A percentile compares a stretch with the other conserved stretches of the same genome.
phyloP scores from a whole-genome alignment of 2,888 invertebrate genomes.

The Amiota minor region DNA sequence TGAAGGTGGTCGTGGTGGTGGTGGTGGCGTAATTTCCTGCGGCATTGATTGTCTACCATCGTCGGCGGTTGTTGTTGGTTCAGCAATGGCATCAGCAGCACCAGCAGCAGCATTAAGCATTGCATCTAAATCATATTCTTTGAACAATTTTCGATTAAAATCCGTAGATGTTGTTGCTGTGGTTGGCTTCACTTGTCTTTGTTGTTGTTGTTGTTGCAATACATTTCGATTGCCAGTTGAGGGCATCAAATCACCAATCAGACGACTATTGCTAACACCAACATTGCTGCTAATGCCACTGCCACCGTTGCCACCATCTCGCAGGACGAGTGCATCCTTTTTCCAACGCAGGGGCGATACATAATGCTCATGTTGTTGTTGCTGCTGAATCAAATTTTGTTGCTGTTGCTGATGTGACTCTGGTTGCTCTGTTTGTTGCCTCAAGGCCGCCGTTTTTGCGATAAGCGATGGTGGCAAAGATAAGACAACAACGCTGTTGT shows the following conservation, averaged over 20 bases:
- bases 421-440: constrained; percentile 45
- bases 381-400: constrained; percentile 37
- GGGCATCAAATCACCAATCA: constrained; percentile 42
- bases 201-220: constrained; percentile 15
- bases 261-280: constrained; percentile 46
- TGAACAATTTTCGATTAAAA: constrained; percentile 60
- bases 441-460: constrained; percentile 65
- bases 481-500: constrained; percentile 62
- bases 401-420: constrained; percentile 34
- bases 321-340: constrained; percentile 64
- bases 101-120: constrained; percentile 29
- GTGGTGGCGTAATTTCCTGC: constrained; percentile 61
- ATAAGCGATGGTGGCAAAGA: constrained; percentile 72
- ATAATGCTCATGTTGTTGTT: constrained; percentile 27
- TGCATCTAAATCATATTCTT: constrained; percentile 59
- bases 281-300: constrained; percentile 42
- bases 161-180: constrained; percentile 40
- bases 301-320: constrained; percentile 45
- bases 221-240: constrained; percentile 32
- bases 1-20: constrained; percentile 59
- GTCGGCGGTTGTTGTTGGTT: constrained; percentile 8
- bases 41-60: constrained; percentile 52
- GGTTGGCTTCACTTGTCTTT: constrained; percentile 21
- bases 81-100: constrained; percentile 9
- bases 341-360: constrained; percentile 47